phyloP scores from a whole-genome alignment of 53 echinoderm and acorn worm species.

The Mesocentrotus franciscanus region DNA sequence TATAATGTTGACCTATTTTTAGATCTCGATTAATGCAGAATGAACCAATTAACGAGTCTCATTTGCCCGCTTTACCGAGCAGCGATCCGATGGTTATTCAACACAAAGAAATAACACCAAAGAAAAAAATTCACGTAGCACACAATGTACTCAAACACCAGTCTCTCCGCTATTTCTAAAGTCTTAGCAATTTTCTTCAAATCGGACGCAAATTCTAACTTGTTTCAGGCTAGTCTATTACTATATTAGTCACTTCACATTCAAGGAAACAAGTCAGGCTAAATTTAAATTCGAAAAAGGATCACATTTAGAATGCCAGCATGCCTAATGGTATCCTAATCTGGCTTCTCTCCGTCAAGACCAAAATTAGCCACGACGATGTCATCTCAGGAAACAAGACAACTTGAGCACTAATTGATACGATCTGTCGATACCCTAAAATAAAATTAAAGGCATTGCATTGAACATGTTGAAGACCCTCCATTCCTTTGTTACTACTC shows the following conservation, averaged over 20 bases:
- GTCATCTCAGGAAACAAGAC: not conserved
- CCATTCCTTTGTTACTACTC: not conserved
- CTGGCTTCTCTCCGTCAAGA: conserved; percentile 18
- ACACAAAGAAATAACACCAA: not conserved
- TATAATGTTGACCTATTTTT: not conserved
- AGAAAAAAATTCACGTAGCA: not conserved
- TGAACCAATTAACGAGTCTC: not conserved
- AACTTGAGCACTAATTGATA: conserved; percentile 31
- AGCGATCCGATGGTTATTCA: not conserved
- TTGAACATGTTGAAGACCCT: not conserved
- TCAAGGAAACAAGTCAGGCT: not conserved
- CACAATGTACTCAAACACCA: not conserved
- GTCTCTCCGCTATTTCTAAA: not conserved
- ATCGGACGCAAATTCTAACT: not conserved
- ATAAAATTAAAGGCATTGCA: not conserved
- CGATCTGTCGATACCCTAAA: not conserved
- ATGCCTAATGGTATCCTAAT: not conserved
- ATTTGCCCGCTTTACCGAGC: not conserved
- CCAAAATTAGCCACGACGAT: not conserved
- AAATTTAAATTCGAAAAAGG: conserved; percentile 15
- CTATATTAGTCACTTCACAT: conserved; percentile 21
- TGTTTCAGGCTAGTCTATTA: not conserved
- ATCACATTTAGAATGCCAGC: not conserved
- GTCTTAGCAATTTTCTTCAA: not conserved
- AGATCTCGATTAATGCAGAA: not conserved